A percentile compares a stretch with the other conserved stretches of the same genome.
Evolutionary conservation across 1,140 invertebrate genomes (phyloP).

Genomic region (Galendromus occidentalis): DNA sequence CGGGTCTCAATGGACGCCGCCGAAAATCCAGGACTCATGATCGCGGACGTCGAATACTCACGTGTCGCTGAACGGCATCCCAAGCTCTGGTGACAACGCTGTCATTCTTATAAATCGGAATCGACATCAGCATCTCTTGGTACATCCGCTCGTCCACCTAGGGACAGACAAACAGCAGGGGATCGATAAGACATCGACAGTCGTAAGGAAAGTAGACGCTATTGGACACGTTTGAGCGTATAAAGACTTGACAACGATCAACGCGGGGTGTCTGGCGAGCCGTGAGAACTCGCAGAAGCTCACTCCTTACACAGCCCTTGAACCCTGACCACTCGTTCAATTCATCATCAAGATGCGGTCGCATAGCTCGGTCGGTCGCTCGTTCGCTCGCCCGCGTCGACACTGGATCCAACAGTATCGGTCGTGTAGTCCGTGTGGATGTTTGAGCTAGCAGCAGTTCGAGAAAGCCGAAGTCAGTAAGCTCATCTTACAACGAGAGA

Average conservation of each 20-base stretch:
- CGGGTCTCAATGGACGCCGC: neutral
- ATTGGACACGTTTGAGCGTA: neutral
- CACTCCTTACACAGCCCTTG: neutral
- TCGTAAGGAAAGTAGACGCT: neutral
- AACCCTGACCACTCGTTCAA: too few species aligned
- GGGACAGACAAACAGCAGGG: neutral
- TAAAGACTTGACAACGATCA: neutral
- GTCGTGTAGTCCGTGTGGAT: too few species aligned
- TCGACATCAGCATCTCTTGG: constrained; percentile 50
- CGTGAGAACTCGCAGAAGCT: neutral
- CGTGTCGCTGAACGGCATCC: constrained; percentile 51
- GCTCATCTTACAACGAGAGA: too few species aligned
- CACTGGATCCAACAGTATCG: too few species aligned
- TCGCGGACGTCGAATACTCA: constrained; percentile 23
- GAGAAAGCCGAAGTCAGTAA: too few species aligned
- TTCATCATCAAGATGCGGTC: too few species aligned
- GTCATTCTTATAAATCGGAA: constrained; percentile 27
- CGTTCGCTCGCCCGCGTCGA: too few species aligned
- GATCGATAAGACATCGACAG: neutral
- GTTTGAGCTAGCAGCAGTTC: too few species aligned
- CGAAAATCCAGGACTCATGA: constrained; percentile 12
- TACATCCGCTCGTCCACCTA: constrained; percentile 29
- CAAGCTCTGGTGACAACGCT: constrained; percentile 49
- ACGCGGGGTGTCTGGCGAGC: neutral
- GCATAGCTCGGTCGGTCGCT: too few species aligned